phyloP scores from a whole-genome alignment of 1,140 invertebrate genomes.

The Heliconius congener region DNA sequence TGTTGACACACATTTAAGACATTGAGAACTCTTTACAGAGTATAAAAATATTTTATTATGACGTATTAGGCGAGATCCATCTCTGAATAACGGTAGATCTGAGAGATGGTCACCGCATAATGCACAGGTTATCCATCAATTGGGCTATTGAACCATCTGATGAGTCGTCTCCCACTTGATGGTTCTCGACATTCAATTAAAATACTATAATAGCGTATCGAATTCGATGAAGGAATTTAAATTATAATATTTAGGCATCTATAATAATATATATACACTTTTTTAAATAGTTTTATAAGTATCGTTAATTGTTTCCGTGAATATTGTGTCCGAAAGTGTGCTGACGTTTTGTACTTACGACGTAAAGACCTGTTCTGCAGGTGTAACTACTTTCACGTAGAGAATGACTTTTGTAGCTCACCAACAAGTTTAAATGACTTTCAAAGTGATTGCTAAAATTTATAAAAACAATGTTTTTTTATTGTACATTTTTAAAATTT shows the following conservation, averaged over 20 bases:
- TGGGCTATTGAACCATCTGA: too few relatives aligned
- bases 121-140: too few relatives aligned
- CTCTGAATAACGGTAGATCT: too few relatives aligned
- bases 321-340: neutral
- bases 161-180: too few relatives aligned
- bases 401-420: neutral
- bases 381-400: neutral
- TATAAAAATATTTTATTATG: too few relatives aligned
- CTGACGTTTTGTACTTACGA: neutral
- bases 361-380: neutral
- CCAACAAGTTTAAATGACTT: neutral
- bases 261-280: neutral
- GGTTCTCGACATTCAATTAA: too few relatives aligned
- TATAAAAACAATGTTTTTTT: too few relatives aligned
- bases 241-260: neutral
- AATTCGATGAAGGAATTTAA: neutral
- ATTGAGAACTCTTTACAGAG: too few relatives aligned
- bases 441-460: neutral
- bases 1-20: too few relatives aligned
- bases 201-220: neutral
- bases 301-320: neutral
- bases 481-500: neutral
- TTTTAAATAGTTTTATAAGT: neutral
- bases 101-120: too few relatives aligned
- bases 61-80: too few relatives aligned